A percentile compares a stretch with the other conserved stretches of the same genome.
phyloP scores from a whole-genome alignment of 2,113 vertebrate genomes.

The Regulus satrapa region DNA sequence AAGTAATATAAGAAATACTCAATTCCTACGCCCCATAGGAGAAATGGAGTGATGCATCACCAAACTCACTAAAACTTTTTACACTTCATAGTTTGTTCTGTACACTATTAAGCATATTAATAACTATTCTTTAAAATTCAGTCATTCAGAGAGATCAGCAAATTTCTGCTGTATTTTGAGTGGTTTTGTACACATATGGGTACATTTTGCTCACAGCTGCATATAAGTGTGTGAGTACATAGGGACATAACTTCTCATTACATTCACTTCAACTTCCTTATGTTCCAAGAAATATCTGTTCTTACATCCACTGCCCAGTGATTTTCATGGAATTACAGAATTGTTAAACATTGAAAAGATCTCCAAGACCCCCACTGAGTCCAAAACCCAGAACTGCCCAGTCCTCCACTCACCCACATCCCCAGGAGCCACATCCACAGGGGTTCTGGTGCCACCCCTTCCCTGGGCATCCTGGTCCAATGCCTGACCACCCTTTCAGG shows the following conservation, averaged over 20 bases:
- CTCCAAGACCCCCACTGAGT: background rate
- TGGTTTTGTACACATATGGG: background rate
- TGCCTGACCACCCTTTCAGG: background rate
- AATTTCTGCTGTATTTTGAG: background rate
- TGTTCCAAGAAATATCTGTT: background rate
- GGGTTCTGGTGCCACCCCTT: background rate
- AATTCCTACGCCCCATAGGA: background rate
- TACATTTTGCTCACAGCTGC: background rate
- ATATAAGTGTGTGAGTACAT: accelerated
- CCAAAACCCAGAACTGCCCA: background rate
- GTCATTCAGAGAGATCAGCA: background rate
- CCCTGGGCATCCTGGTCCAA: background rate
- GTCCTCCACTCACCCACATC: background rate
- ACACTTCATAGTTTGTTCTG: background rate
- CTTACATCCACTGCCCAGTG: too few species aligned
- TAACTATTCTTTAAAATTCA: background rate
- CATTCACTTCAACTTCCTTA: background rate
- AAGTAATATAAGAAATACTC: background rate
- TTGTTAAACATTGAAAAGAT: background rate
- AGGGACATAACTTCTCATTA: background rate
- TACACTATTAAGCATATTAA: background rate
- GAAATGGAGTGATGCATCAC: background rate
- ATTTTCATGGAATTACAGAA: background rate
- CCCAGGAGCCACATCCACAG: background rate
- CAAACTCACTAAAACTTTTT: background rate